Percentiles rank a stretch among this genome's conserved stretches.
These are phyloP conservation scores for Catocala fraxini DNA, from an alignment of 2,888 invertebrate species.

Conservation along the genomic window DNA sequence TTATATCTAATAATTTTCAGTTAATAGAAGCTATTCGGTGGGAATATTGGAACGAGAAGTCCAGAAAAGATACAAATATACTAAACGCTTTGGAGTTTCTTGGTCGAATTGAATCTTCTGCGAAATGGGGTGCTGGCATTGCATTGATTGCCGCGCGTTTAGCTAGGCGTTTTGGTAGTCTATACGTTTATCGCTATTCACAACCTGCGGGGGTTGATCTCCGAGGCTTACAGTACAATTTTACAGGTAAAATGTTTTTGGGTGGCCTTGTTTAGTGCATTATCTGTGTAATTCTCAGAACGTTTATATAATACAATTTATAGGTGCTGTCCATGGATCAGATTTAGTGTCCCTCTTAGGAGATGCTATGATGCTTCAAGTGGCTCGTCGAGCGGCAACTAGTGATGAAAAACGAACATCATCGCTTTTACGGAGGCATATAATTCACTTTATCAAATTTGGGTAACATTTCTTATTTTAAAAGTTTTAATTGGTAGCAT, in stretches of 20 bases:
- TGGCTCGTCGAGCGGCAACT: constrained; percentile 89
- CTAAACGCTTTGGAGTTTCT: constrained; percentile 77
- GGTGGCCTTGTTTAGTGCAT: neutral
- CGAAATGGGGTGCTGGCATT: constrained; percentile 84
- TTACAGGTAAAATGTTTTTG: constrained; percentile 74
- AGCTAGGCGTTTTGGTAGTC: constrained; percentile 75
- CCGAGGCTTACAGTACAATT: constrained; percentile 78
- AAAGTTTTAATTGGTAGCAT: too few species aligned
- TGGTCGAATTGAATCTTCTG: constrained; percentile 87
- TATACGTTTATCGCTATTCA: constrained; percentile 87
- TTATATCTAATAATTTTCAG: constrained; percentile 48
- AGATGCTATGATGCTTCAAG: constrained; percentile 89
- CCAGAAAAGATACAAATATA: constrained; percentile 63
- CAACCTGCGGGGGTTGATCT: constrained; percentile 81
- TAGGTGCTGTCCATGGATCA: constrained; percentile 90
- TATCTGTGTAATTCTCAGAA: neutral
- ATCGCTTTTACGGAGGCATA: constrained; percentile 63
- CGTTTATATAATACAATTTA: neutral
- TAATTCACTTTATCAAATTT: constrained; percentile 82
- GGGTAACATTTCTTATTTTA: constrained; percentile 62
- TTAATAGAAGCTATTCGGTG: constrained; percentile 84
- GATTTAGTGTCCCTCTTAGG: constrained; percentile 90
- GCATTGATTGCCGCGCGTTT: constrained; percentile 88
- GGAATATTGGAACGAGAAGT: constrained; percentile 83
- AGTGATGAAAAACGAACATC: constrained; percentile 87